Evolutionary conservation across 2,797 vertebrate species (phyloP).

Genomic region (Gastrophryne carolinensis): DNA sequence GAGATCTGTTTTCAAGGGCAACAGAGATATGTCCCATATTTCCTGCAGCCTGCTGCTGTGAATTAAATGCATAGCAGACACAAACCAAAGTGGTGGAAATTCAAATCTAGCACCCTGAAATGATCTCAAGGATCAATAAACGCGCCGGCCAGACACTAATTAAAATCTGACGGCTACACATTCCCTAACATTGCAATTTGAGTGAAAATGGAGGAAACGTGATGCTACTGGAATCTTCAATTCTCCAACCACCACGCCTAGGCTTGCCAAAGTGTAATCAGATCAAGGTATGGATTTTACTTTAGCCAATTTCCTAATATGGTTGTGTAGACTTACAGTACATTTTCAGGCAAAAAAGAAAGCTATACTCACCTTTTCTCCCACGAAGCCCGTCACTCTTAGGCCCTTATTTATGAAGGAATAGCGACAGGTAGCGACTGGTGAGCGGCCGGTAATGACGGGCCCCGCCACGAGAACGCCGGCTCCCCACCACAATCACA

Average conservation of each 20-base stretch:
- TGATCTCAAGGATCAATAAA: conserved; percentile 11
- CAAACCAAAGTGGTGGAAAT: background rate
- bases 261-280: background rate
- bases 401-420: too few species aligned
- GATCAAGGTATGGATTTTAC: too few species aligned
- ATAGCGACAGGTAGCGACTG: too few species aligned
- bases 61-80: conserved; percentile 35
- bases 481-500: too few species aligned
- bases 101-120: conserved; percentile 28
- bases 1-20: conserved; percentile 44
- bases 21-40: conserved; percentile 23
- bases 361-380: too few species aligned
- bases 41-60: conserved; percentile 2
- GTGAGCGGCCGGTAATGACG: too few species aligned
- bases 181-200: conserved; percentile 16
- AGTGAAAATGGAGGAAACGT: background rate
- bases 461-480: too few species aligned
- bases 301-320: too few species aligned
- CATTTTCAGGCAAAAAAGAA: too few species aligned
- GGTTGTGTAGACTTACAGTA: too few species aligned
- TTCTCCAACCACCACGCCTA: background rate
- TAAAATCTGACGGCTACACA: conserved; percentile 24
- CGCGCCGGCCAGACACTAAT: conserved; percentile 2
- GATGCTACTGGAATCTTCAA: background rate
- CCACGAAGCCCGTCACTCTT: too few species aligned